Evolutionary conservation across 1,140 invertebrate species (phyloP).

Genomic region (Drosophila aff.): DNA sequence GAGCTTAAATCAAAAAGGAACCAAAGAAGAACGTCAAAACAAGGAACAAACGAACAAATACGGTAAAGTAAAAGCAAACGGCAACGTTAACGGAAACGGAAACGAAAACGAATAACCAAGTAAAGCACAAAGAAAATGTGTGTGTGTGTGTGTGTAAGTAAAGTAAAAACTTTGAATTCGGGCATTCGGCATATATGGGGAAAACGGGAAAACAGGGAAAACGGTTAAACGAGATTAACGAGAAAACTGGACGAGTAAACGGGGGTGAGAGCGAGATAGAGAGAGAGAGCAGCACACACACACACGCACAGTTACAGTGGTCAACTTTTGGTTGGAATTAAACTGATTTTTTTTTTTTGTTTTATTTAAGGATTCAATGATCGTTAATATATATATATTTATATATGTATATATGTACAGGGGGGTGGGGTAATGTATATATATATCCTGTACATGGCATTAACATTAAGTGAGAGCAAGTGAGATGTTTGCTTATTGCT

Average conservation of each 20-base stretch:
- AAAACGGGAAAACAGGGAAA: background rate
- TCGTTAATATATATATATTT: conserved; percentile 43
- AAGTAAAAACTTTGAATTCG: conserved; percentile 35
- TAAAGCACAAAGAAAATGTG: background rate
- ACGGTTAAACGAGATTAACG: conserved; percentile 36
- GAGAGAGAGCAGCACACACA: conserved; percentile 33
- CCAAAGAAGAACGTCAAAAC: conserved; percentile 27
- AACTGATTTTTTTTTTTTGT: conserved; percentile 1
- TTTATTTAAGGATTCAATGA: conserved; percentile 15
- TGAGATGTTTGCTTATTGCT: conserved; percentile 10
- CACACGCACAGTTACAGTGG: conserved; percentile 41
- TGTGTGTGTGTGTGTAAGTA: conserved; percentile 4
- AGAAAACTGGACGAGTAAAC: conserved; percentile 47
- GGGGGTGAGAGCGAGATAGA: background rate
- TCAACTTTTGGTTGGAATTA: conserved; percentile 14
- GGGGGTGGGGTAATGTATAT: conserved; percentile 4
- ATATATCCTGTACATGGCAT: conserved; percentile 4
- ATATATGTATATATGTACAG: conserved; percentile 47
- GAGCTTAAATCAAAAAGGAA: conserved; percentile 18
- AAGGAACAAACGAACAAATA: conserved; percentile 4
- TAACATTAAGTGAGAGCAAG: conserved; percentile 13
- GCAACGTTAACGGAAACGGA: background rate
- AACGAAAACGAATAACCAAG: background rate
- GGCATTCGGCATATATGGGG: conserved; percentile 33
- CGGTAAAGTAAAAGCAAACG: conserved; percentile 1